Base-by-base conservation (phyloP, 1,140 invertebrate genomes). In the Physella acuta region DNA sequence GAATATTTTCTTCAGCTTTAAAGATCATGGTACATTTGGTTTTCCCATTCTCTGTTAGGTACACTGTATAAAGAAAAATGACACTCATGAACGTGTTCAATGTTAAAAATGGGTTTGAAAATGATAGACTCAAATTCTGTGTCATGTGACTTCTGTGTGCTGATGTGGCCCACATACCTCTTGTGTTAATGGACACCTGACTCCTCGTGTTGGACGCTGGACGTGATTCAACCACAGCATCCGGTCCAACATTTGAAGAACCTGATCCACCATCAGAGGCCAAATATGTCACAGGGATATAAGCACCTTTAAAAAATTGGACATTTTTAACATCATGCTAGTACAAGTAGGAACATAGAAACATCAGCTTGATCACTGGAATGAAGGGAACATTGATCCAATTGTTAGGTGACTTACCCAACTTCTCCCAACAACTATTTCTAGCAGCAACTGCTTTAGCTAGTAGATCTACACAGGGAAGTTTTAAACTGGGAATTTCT, bases 1-100 rank as follows among this genome's bases (percentile, higher is more conserved):
- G 80, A 28, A 83, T 68, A 53, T 72, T 75, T 28, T 82, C 79
- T 44, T 72, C 61, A 59, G 72, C 73, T 66, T 82, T 81, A 69
- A 84, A 84, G 55, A 84, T 74, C 77, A 84, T 80, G 73, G 82
- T 83, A 34, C 81, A 78, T 36, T 78, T 80, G 4, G 76, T 83
- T 49, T 78, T 77, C 5, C 82, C 82, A 63, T 82, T 80, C 28
- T 75, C 79, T 34, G 79, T 79, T 26, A 78, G 30, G 64, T 81
- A 84, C 11, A 73, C 82, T 84, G 71, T 34, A 56, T 56, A 36
- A 26, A n/a, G 26, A 20, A 55, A 55, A 24, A 55, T 55, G 39
- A n/a, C n/a, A n/a, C n/a, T n/a, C n/a, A n/a, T n/a, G n/a, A n/a
- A n/a, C n/a, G n/a, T n/a, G n/a, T n/a, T n/a, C n/a, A n/a, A n/a